Percentiles rank a stretch among this genome's conserved stretches.
Conservation (phyloP, 37 sponge, comb jelly and placozoan genomes). For the Dysidea cf. avara region DNA sequence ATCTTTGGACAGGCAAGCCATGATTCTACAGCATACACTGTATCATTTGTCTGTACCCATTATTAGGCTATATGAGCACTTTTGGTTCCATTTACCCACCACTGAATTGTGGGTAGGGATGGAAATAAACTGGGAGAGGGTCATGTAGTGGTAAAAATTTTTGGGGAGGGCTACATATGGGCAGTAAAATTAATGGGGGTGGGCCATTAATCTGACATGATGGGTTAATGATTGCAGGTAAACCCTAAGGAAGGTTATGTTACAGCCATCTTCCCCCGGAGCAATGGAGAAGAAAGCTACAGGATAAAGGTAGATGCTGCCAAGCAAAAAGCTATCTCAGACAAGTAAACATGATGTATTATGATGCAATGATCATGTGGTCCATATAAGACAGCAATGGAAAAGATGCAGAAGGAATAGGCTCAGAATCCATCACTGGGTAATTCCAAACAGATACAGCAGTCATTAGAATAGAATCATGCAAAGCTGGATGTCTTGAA, state of each 20-base stretch:
- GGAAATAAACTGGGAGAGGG: too few species aligned
- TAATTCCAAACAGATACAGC: conserved; percentile 47
- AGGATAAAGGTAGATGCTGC: conserved; percentile 60
- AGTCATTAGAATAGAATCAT: conserved; percentile 33
- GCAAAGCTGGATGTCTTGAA: conserved; percentile 36
- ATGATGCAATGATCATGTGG: too few species aligned
- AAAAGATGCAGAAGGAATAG: conserved; percentile 79
- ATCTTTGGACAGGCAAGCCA: too few species aligned
- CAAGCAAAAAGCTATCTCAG: conserved; percentile 54
- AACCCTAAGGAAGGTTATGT: conserved; percentile 70
- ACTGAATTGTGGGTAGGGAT: too few species aligned
- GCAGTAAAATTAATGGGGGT: too few species aligned
- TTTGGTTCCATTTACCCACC: too few species aligned
- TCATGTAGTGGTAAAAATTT: too few species aligned
- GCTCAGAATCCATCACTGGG: conserved; percentile 69
- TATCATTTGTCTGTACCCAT: too few species aligned
- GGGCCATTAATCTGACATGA: too few species aligned
- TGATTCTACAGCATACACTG: too few species aligned
- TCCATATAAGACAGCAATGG: conserved; percentile 69
- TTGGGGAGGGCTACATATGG: neutral
- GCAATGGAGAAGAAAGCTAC: conserved; percentile 69
- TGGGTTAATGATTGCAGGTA: conserved; percentile 25
- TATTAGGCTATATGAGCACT: too few species aligned
- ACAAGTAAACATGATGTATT: too few species aligned
- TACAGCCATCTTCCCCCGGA: conserved; percentile 88